phyloP scores from a whole-genome alignment of 1,140 invertebrate genomes.

The Eurosta solidaginis region DNA sequence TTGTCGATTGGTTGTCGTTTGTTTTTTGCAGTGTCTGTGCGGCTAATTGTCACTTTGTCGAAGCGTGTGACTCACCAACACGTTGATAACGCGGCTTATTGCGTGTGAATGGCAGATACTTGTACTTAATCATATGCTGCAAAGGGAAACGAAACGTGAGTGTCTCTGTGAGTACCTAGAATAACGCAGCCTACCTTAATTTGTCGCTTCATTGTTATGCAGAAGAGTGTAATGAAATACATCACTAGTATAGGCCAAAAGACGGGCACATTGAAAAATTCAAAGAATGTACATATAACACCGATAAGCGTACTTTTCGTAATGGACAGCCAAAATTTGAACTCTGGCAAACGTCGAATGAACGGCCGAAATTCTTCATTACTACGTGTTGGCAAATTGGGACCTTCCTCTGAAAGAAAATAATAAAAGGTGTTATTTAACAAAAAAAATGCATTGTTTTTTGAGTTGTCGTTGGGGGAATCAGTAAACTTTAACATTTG shows the following conservation, averaged over 20 bases:
- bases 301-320: constrained; percentile 93
- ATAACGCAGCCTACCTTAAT: constrained; percentile 79
- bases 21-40: constrained; percentile 56
- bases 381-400: constrained; percentile 88
- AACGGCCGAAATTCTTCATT: constrained; percentile 99
- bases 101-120: constrained; percentile 97
- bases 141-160: constrained; percentile 59
- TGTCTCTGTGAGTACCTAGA: not conserved
- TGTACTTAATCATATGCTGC: constrained; percentile 99
- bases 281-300: constrained; percentile 94
- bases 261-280: constrained; percentile 98
- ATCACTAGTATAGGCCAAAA: constrained; percentile 99
- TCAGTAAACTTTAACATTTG: too few species aligned
- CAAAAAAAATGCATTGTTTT: not conserved
- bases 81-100: constrained; percentile 93
- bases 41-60: constrained; percentile 62
- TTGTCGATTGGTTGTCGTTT: constrained; percentile 41
- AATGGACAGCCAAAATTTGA: constrained; percentile 99
- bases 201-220: constrained; percentile 99
- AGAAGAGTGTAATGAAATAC: constrained; percentile 98
- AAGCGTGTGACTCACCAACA: constrained; percentile 59
- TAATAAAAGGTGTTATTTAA: not conserved
- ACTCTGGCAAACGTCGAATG: constrained; percentile 96
- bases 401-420: constrained; percentile 75
- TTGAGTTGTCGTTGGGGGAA: not conserved